Percentiles rank a stretch among this genome's conserved stretches.
Conservation (phyloP, 1,140 invertebrate genomes). For the Chrysoperla carnea region DNA sequence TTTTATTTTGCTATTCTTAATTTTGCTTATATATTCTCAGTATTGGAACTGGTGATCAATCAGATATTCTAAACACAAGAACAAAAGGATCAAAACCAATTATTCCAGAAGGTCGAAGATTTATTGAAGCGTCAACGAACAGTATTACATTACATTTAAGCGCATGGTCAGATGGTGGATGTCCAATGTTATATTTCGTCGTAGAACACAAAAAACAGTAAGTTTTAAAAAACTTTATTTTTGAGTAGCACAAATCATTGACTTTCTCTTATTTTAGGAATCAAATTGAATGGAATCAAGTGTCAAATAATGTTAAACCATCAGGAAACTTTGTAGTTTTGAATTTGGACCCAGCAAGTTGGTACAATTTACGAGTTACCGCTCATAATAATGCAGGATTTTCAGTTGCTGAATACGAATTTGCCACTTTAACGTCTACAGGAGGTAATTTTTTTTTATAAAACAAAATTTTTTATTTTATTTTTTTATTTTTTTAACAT, state of each 20-base stretch:
- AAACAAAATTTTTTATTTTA: conserved; percentile 3
- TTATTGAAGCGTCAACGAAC: conserved; percentile 81
- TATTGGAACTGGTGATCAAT: conserved; percentile 76
- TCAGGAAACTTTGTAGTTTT: conserved; percentile 79
- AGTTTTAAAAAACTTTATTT: conserved; percentile 13
- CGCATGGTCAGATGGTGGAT: conserved; percentile 88
- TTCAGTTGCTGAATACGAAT: conserved; percentile 84
- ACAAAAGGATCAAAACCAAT: conserved; percentile 80
- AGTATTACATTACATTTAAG: conserved; percentile 80
- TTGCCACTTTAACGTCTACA: conserved; percentile 82
- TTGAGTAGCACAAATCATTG: neutral
- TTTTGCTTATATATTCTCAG: conserved; percentile 23
- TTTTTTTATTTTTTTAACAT: conserved; percentile 7
- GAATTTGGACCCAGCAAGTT: conserved; percentile 80
- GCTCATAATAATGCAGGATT: conserved; percentile 93
- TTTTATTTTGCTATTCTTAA: too few species aligned
- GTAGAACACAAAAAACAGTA: conserved; percentile 90
- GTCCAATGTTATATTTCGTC: conserved; percentile 89
- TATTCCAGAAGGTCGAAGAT: conserved; percentile 72
- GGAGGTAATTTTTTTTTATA: conserved; percentile 49
- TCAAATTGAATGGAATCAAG: conserved; percentile 78
- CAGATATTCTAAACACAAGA: conserved; percentile 67
- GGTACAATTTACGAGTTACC: conserved; percentile 81
- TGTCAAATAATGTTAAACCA: conserved; percentile 81
- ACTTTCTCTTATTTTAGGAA: conserved; percentile 28